Base-by-base conservation (phyloP, 2,113 vertebrate genomes). In the Hyperopisus bebe region DNA sequence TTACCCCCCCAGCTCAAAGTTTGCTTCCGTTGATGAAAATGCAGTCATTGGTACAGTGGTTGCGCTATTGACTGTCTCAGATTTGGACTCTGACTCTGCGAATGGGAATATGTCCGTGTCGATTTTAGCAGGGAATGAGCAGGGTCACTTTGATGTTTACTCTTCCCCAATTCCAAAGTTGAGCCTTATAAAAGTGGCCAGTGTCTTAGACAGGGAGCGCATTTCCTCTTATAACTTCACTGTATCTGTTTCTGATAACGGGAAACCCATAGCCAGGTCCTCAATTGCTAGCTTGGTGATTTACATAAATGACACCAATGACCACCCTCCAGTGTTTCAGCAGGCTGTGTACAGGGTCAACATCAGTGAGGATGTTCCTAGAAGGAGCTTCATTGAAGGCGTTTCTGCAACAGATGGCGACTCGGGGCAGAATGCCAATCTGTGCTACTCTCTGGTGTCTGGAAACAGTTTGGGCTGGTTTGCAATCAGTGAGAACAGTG, bases 151-250 rank as follows among this genome's bases (percentile, higher is more conserved):
- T 21, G 97, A 98, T 90, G 98, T 99, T 31, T 98, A 99, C 92
- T 95, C 96, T 21, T 98, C 97, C 24, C 97, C 98, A 5, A 98
- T 99, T 86, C 98, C 98, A 19, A 98, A 99, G 92, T 95, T 99
- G 62, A 99, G 98, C 92, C 96, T 99, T 21, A 98, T 99, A 91
- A 99, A 99, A 93, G 98, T 99, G 89, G 98, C 98, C 9, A 98
- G 98, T 0, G 96, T 98, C 0, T 92, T 99, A 86, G 98, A 99
- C 94, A 94, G 98, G 3, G 98, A 99, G 90, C 97, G 98, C 42
- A 98, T 99, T 87, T 97, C 98, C 0, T 97, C 98, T 0, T 99
- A 99, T 91, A 99, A 99, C 94, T 95, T 99, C 21, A 99, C 98
- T 0, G 98, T 99, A 46, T 97, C 97, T 0, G 98, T 99, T 89